Conservation (phyloP, 2,113 vertebrate species). For the Chinchilla lanigera region DNA sequence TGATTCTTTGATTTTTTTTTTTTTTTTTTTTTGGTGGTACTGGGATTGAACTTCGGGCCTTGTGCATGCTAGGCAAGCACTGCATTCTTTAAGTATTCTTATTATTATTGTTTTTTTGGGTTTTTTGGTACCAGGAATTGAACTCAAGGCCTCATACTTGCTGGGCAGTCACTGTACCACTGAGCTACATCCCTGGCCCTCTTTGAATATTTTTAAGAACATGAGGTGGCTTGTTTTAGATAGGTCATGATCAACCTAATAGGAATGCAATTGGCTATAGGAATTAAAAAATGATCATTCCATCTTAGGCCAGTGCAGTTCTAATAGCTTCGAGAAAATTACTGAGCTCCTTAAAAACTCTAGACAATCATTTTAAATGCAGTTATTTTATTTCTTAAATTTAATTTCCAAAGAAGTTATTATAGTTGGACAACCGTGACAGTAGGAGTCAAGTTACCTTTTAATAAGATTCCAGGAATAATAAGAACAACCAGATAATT, state of each 20-base stretch:
- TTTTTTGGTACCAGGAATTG: no score
- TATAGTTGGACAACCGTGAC: not conserved
- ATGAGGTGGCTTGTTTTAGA: not conserved
- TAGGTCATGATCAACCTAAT: constrained; percentile 25
- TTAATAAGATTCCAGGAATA: constrained; percentile 51
- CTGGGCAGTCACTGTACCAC: no score
- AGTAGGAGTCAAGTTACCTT: constrained; percentile 57
- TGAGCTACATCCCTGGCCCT: not conserved
- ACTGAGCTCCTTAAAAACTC: constrained; percentile 31
- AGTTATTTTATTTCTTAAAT: constrained; percentile 59
- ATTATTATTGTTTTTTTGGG: no score
- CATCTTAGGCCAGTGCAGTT: not conserved
- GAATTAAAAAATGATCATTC: constrained; percentile 43
- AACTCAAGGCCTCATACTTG: no score
- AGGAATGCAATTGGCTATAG: not conserved
- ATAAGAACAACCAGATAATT: constrained; percentile 53
- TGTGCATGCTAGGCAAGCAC: no score
- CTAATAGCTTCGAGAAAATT: constrained; percentile 33
- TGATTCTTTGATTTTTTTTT: not conserved
- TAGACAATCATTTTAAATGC: constrained; percentile 41
- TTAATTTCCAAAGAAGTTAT: constrained; percentile 48
- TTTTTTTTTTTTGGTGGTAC: no score
- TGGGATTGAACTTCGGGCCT: no score
- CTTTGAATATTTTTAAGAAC: constrained; percentile 25
- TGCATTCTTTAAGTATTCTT: no score